Conservation (phyloP, 2,113 vertebrate genomes). For the Hippocampus abdominalis region DNA sequence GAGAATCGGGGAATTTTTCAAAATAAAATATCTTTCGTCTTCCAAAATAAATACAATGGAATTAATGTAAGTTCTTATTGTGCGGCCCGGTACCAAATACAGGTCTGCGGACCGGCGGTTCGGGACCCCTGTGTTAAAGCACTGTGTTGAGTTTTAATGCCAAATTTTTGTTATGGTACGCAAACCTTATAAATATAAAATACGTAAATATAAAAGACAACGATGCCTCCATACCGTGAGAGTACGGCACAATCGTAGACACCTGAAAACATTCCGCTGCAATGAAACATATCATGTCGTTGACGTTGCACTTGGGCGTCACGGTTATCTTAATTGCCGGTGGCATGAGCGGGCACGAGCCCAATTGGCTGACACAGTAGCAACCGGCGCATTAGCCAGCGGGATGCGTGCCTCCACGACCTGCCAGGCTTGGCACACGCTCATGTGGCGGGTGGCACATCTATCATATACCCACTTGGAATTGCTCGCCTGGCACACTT, state of each 20-base stretch:
- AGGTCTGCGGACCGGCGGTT: too few relatives aligned
- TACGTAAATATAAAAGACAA: neutral
- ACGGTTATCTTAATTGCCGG: conserved; percentile 32
- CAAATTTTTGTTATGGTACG: neutral
- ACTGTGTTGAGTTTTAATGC: neutral
- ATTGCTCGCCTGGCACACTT: conserved; percentile 55
- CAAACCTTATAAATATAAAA: too few relatives aligned
- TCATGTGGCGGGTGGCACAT: conserved; percentile 42
- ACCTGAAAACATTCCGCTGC: neutral
- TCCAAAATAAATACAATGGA: too few relatives aligned
- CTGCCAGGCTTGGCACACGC: conserved; percentile 50
- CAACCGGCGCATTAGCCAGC: conserved; percentile 57
- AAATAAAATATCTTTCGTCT: too few relatives aligned
- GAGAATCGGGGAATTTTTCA: too few relatives aligned
- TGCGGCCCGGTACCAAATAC: too few relatives aligned
- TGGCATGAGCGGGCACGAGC: conserved; percentile 31
- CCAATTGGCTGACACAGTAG: conserved; percentile 45
- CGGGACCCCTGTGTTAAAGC: too few relatives aligned
- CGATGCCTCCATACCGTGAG: too few relatives aligned
- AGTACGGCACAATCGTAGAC: too few relatives aligned
- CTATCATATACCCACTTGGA: conserved; percentile 53
- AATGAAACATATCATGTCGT: neutral
- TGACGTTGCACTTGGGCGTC: conserved; percentile 24
- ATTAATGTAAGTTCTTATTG: too few relatives aligned
- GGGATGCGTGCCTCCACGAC: conserved; percentile 42